Evolutionary conservation across 2,888 invertebrate species (phyloP), one percentile per base, ranked within the genome.

Genomic region (Dexiosoma caninum): DNA sequence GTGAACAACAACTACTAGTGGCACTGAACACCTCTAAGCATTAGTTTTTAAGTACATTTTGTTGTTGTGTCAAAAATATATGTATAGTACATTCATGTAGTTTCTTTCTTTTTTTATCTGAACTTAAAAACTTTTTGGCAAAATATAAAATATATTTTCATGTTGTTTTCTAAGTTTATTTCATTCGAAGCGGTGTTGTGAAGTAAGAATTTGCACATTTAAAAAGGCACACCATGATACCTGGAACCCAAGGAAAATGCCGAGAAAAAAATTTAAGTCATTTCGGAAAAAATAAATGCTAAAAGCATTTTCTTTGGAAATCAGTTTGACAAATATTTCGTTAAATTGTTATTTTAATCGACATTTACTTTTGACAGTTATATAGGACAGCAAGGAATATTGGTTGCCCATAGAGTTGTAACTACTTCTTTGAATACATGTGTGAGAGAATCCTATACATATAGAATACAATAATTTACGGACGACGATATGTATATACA

Each of bases 41-140:
- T 71, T 77, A 62, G 62, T 75, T 75, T 71, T 80, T 80, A 67
- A 76, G 80, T 80, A 76, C 76, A 76, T 76, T 80, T 80, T 76
- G 76, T 80, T 76, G 66, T 76, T 70, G 79, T 75, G 75, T 75
- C 79, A 69, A 75, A 75, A 79, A 53, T 70, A 42, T 57, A 67
- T 55, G 23, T n/a, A n/a, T n/a, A n/a, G n/a, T n/a, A n/a, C 42
- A 60, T 59, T 66, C 19, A 16, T 57, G 35, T 64, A 9, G 49
- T 44, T 75, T 46, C 27, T 57, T 40, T 32, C 19, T 49, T 67
- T 42, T 62, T 37, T 37, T 23, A 69, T 42, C 55, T 57, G 23
- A 62, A 60, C 46, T 67, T 51, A 30, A 32, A 80, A 80, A 80
- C 60, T 80, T 80, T 80, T 80, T 80, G 80, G 66, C 80, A 77